Base-by-base conservation (phyloP, 2,888 invertebrate species). In the Euspilapteryx auroguttella region DNA sequence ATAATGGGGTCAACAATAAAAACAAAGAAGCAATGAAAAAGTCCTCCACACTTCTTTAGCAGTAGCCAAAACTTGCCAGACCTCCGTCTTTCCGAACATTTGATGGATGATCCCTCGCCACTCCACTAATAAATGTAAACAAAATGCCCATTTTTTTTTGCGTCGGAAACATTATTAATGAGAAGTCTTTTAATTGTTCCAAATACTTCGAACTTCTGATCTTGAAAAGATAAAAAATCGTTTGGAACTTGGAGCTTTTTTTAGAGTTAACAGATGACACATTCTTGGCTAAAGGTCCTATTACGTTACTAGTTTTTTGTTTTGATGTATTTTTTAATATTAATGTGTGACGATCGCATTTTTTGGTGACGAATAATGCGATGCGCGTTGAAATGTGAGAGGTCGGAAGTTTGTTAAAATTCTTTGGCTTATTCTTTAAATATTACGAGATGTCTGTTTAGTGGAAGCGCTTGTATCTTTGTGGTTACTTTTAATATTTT, bases 51-150 rank as follows among this genome's bases (percentile, higher is more conserved):
- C n/a, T n/a, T n/a, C n/a, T n/a, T n/a, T n/a, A n/a, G n/a, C n/a
- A n/a, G n/a, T n/a, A n/a, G n/a, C n/a, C n/a, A n/a, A n/a, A n/a
- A n/a, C n/a, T n/a, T n/a, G n/a, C n/a, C n/a, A n/a, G n/a, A n/a
- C n/a, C n/a, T n/a, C n/a, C n/a, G n/a, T n/a, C n/a, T 68, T 68
- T 63, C 59, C 50, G 41, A 43, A 47, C 37, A 28, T 47, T 55
- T 69, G 71, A 73, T 73, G 57, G 68, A 73, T 73, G 68, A 52
- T 44, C 44, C 49, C 43, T 49, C 58, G 45, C 54, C 63, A 59
- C 63, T 65, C 50, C 49, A 59, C 61, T 68, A 63, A 71, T 69
- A 69, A 69, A 73, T 59, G 68, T 73, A 71, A 73, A 73, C 73
- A 73, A 69, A 68, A 59, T 56, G 57, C 49, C 50, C 44, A 47